Conservation (phyloP, 2,888 invertebrate genomes). For the Lymantria monacha region DNA sequence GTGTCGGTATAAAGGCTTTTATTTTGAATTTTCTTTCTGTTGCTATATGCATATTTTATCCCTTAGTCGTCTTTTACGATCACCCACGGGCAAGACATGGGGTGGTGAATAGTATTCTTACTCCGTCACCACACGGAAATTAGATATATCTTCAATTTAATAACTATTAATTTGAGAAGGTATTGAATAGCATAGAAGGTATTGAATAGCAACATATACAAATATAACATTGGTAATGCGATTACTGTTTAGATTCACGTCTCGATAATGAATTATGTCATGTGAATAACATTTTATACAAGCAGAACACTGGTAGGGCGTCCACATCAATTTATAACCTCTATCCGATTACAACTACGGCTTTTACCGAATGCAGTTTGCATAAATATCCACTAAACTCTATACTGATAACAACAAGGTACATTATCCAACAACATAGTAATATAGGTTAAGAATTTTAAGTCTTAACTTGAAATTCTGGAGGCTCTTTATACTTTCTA, state of each 20-base stretch:
- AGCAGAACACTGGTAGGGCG: slow-evolving; percentile 45
- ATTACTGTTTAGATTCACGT: slow-evolving; percentile 47
- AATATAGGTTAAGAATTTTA: slow-evolving; percentile 36
- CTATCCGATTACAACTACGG: slow-evolving; percentile 51
- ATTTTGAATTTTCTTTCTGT: no score
- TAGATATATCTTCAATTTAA: no score
- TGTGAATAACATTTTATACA: slow-evolving; percentile 60
- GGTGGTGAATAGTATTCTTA: no score
- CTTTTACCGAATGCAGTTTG: slow-evolving; percentile 48
- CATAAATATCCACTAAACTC: slow-evolving; percentile 26
- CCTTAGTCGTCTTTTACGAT: no score
- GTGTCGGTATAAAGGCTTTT: no score
- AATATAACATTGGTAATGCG: slow-evolving; percentile 27
- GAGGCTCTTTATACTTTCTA: slow-evolving; percentile 33
- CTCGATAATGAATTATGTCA: slow-evolving; percentile 50
- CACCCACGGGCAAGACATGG: no score
- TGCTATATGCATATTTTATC: no score
- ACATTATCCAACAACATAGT: slow-evolving; percentile 3
- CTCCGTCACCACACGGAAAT: no score
- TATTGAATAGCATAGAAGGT: no score
- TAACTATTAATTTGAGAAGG: no score
- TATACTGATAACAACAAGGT: slow-evolving; percentile 7
- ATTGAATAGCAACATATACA: slow-evolving; percentile 6
- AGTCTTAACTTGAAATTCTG: slow-evolving; percentile 33
- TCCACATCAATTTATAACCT: slow-evolving; percentile 48